These are phyloP conservation scores for Oncorhynchus masou DNA, from an alignment of 2,113 vertebrate species.

Conservation along the genomic window DNA sequence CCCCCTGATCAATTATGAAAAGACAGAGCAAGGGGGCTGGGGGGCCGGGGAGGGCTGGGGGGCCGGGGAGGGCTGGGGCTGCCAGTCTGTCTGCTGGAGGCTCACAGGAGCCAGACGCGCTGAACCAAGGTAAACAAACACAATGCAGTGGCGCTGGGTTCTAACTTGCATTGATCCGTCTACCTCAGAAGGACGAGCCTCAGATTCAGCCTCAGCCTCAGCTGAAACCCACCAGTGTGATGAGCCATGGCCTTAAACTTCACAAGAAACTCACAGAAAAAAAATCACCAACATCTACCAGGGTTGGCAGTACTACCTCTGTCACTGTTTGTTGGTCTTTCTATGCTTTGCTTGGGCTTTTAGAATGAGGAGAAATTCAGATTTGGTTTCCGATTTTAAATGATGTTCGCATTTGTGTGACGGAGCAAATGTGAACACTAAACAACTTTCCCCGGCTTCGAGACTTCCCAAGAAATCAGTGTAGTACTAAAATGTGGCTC, in stretches of 20 bases:
- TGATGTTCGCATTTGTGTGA: slow-evolving; percentile 5
- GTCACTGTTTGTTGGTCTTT: neutral
- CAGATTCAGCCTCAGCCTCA: slow-evolving; percentile 45
- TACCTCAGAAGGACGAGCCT: slow-evolving; percentile 77
- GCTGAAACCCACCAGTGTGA: slow-evolving; percentile 13
- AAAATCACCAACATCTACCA: neutral
- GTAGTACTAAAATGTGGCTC: slow-evolving; percentile 59
- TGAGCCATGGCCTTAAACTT: slow-evolving; percentile 72
- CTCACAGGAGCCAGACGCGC: slow-evolving; percentile 91
- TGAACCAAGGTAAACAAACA: slow-evolving; percentile 97
- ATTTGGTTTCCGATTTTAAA: neutral
- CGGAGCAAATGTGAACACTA: slow-evolving; percentile 35
- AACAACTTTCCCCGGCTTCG: slow-evolving; percentile 46
- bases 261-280: slow-evolving; percentile 58
- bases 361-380: neutral
- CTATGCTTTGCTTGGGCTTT: neutral
- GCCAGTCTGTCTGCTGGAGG: slow-evolving; percentile 93
- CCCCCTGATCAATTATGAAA: slow-evolving; percentile 99
- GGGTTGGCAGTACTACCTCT: neutral
- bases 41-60: slow-evolving; percentile 58
- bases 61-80: slow-evolving; percentile 66
- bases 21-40: slow-evolving; percentile 66
- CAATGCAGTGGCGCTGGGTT: slow-evolving; percentile 86
- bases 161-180: slow-evolving; percentile 92
- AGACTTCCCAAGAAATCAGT: slow-evolving; percentile 50